These are phyloP conservation scores for Catagonus wagneri DNA, from an alignment of 2,113 vertebrate species.

Conservation along the genomic window DNA sequence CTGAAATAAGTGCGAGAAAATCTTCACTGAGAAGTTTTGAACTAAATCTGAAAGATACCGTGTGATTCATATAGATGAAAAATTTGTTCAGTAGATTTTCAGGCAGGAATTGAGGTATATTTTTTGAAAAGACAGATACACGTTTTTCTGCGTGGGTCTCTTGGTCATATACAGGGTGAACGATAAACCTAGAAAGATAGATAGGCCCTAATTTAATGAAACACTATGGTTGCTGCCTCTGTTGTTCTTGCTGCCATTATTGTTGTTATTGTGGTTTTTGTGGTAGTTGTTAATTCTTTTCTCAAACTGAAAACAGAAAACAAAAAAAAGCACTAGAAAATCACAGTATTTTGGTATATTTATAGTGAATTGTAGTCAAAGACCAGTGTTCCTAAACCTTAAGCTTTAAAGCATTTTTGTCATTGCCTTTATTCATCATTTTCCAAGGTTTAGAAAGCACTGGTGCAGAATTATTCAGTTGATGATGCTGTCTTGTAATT, in stretches of 20 bases:
- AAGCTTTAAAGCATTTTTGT: neutral
- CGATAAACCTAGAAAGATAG: neutral
- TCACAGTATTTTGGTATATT: neutral
- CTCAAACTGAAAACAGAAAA: neutral
- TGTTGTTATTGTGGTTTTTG: neutral
- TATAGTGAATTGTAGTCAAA: constrained; percentile 40
- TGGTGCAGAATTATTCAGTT: neutral
- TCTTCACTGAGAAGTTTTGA: neutral
- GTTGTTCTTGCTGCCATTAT: neutral
- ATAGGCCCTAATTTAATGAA: neutral
- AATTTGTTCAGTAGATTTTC: neutral
- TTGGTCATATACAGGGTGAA: neutral
- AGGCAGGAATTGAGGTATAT: neutral
- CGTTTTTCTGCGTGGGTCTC: neutral
- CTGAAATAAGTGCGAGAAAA: neutral
- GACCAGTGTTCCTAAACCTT: neutral
- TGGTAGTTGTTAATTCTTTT: constrained; percentile 54
- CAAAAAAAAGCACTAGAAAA: neutral
- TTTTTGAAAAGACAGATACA: constrained; percentile 18
- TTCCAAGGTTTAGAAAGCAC: neutral
- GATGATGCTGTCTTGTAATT: neutral
- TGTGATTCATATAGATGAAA: neutral
- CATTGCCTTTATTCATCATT: constrained; percentile 2
- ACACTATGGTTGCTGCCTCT: neutral
- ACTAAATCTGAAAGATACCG: neutral